Evolutionary conservation across 35 echinoderm and acorn worm genomes (phyloP), one percentile per base, ranked within the genome.

Genomic region (Apostichopus californicus): DNA sequence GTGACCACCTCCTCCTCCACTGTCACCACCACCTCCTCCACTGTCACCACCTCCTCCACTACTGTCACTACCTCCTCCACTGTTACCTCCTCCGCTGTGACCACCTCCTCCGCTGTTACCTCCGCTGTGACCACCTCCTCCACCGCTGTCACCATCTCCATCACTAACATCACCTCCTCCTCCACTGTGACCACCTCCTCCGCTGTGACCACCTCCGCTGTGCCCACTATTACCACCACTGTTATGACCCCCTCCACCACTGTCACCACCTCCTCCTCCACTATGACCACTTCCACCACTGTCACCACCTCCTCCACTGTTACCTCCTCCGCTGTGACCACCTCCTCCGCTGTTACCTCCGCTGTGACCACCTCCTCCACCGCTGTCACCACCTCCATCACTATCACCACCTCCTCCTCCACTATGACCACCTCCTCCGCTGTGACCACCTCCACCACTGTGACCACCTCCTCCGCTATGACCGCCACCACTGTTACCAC

Each of bases 291-390:
- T 1, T 34, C 28, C 28, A 34, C 10, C 78, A 23, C 46, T 20
- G 8, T 10, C 1, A 23, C 46, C 46, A 23, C 21, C 46, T 53
- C 78, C 78, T 25, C 78, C 78, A 1, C 78, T 20, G 20, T 20
- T 1, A 9, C 78, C 78, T 79, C 78, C 78, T 25, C 78, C 78
- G 9, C 78, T 20, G 20, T 20, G 9, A 9, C 78, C 78, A 13
- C 78, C 78, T 25, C 78, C 78, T 25, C 78, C 78, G 20, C 78
- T 20, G 9, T 20, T 20, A 10, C 78, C 78, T 25, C 78, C 78
- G 9, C 78, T 34, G 28, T 34, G 28, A 80, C 78, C 78, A 80
- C 78, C 78, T 20, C 78, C 9, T 80, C 78, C n/a, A n/a, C n/a
- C n/a, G n/a, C n/a, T n/a, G n/a, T n/a, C n/a, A n/a, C n/a, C n/a